These are phyloP conservation scores for Euschistus heros DNA, from an alignment of 1,140 invertebrate species.

Conservation along the genomic window DNA sequence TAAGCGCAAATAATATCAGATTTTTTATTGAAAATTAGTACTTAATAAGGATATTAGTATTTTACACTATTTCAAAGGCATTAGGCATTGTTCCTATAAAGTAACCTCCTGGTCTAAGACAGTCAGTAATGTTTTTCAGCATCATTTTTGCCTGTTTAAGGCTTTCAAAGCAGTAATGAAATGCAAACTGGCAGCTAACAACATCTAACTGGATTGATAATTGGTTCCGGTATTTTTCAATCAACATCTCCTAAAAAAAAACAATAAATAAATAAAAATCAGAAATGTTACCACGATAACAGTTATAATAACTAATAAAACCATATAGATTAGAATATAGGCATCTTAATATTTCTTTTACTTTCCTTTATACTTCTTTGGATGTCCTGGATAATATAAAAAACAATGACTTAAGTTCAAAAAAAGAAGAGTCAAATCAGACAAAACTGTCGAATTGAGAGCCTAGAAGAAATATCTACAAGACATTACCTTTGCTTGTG, in stretches of 20 bases:
- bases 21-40: not conserved
- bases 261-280: no score
- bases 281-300: no score
- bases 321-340: no score
- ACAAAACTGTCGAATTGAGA: no score
- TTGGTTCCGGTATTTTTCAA: slow-evolving; percentile 43
- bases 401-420: no score
- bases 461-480: no score
- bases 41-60: slow-evolving; percentile 31
- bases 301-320: no score
- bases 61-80: slow-evolving; percentile 77
- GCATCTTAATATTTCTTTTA: no score
- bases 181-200: slow-evolving; percentile 94
- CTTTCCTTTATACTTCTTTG: no score
- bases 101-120: slow-evolving; percentile 75
- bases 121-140: slow-evolving; percentile 85
- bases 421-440: no score
- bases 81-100: slow-evolving; percentile 96
- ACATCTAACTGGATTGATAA: slow-evolving; percentile 63
- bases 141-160: slow-evolving; percentile 83
- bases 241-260: slow-evolving; percentile 48
- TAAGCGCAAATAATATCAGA: not conserved
- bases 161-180: slow-evolving; percentile 94
- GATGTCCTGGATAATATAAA: no score
- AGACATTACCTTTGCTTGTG: no score